Conservation (phyloP, 1,140 invertebrate species). For the Paraescarpia echinospica region DNA sequence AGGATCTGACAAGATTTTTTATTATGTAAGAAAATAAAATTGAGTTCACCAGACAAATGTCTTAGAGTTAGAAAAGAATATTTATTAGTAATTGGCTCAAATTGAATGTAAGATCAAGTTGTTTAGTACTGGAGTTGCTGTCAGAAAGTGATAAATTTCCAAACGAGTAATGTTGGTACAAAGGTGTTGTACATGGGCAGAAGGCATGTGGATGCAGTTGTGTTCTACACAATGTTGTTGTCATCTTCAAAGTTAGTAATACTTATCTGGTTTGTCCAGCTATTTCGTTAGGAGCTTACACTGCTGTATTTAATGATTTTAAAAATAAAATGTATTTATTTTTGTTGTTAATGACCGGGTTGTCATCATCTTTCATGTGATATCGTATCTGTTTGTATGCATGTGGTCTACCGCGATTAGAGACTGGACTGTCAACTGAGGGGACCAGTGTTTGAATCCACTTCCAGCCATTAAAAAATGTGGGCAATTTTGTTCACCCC, state of each 20-base stretch:
- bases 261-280: background rate
- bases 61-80: background rate
- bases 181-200: background rate
- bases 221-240: background rate
- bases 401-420: too few species aligned
- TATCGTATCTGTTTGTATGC: too few species aligned
- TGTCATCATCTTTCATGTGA: background rate
- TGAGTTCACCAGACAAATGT: background rate
- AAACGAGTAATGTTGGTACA: background rate
- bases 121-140: background rate
- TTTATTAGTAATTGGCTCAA: background rate
- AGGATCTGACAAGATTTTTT: background rate
- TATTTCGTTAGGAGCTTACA: background rate
- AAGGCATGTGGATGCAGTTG: background rate
- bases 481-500: too few species aligned
- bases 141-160: background rate
- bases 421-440: too few species aligned
- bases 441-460: too few species aligned
- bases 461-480: too few species aligned
- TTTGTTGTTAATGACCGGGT: background rate
- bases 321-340: conserved; percentile 6
- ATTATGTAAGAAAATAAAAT: background rate
- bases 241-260: background rate
- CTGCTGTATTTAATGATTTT: conserved; percentile 1
- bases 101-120: background rate